These are phyloP conservation scores for Nemurella pictetii DNA, from an alignment of 2,888 invertebrate genomes.

Conservation along the genomic window DNA sequence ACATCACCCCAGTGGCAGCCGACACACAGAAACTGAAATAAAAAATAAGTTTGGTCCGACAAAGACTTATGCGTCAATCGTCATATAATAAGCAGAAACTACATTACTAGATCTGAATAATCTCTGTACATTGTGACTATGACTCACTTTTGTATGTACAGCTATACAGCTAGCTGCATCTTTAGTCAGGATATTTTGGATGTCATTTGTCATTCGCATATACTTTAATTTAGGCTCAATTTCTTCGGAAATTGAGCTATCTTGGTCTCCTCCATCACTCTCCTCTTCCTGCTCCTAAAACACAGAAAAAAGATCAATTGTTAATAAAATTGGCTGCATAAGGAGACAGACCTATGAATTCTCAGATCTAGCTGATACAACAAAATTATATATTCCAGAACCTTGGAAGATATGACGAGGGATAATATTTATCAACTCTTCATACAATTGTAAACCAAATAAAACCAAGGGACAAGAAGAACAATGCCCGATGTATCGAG, in stretches of 20 bases:
- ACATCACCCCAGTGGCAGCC: conserved; percentile 92
- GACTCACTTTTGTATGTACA: conserved; percentile 84
- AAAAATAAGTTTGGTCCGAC: conserved; percentile 35
- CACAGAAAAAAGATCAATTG: no score
- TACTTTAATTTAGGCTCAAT: conserved; percentile 91
- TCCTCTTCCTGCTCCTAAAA: conserved; percentile 23
- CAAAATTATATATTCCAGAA: no score
- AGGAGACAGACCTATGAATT: no score
- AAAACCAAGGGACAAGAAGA: no score
- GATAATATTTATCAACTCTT: no score
- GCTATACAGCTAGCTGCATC: conserved; percentile 91
- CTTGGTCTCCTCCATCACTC: conserved; percentile 44
- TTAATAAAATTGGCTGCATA: no score
- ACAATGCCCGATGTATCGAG: no score
- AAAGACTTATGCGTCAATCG: no score
- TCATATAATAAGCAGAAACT: no score
- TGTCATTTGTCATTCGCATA: conserved; percentile 83
- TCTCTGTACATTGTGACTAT: background rate
- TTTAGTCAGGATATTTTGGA: conserved; percentile 79
- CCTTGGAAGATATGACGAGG: no score
- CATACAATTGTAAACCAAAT: no score
- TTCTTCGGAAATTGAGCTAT: conserved; percentile 54
- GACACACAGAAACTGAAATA: conserved; percentile 78
- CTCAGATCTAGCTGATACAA: no score
- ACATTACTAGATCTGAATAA: background rate